Base-by-base conservation (phyloP, 35 echinoderm and acorn worm genomes). In the Eucidaris tribuloides region DNA sequence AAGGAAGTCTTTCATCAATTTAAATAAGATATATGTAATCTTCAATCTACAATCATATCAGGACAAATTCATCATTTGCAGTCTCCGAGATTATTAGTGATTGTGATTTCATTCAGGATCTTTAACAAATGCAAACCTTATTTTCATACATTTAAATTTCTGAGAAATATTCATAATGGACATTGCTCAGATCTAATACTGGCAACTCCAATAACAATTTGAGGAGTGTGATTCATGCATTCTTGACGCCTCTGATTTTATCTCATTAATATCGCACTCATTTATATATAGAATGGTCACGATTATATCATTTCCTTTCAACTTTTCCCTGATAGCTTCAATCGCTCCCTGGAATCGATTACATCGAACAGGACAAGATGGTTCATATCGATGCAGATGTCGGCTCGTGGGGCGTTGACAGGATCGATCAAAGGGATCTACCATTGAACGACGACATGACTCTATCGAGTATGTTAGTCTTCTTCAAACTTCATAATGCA, bases 311-410 rank as follows among this genome's bases (percentile, higher is more conserved):
- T 31, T 64, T 7, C 31, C 31, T 29, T 64, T 64, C 61, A n/a
- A n/a, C 61, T 32, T 7, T 15, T 32, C 30, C 24, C 19, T 34
- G 30, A 20, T 71, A 74, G 68, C 37, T 74, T 33, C 38, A 42
- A 40, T 9, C 68, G 28, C 41, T 74, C 38, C 68, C 68, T 20
- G 68, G 68, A 6, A 40, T 74, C 9, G 68, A 74, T 22, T 74
- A 41, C 41, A 44, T 74, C 13, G 68, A 74, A 74, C 68, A 74
- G 19, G 68, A 74, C 34, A 74, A 74, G 38, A 74, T 74, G 1
- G 44, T 74, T 44, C 68, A 36, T 7, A 6, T 40, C 68, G 25
- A 74, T 74, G 68, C 34, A 18, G 68, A 42, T 13, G 68, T 36
- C 37, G 68, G 68, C 38, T 74, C 68, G n/a, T 74, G 68, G 68